Conservation (phyloP, 2,888 invertebrate species). For the Nasonovia ribisnigri region DNA sequence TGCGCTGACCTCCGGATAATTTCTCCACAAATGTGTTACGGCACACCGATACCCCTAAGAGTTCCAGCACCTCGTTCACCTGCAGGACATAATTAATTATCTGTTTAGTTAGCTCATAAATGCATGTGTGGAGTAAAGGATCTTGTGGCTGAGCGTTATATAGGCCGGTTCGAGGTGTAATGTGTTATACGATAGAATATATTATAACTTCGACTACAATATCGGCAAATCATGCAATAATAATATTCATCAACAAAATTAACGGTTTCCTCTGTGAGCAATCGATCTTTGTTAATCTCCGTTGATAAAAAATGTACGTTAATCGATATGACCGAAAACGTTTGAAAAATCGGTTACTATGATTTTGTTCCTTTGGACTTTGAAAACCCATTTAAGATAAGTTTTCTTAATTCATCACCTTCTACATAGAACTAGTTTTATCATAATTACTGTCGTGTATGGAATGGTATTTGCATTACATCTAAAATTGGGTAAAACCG, state of each 20-base stretch:
- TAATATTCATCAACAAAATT: not conserved
- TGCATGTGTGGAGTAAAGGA: not conserved
- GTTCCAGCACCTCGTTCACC: conserved; percentile 82
- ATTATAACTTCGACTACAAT: not conserved
- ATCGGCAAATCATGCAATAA: not conserved
- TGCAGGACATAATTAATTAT: conserved; percentile 69
- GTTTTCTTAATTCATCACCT: too few species aligned
- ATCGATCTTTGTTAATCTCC: too few species aligned
- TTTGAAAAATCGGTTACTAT: too few species aligned
- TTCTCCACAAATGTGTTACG: conserved; percentile 76
- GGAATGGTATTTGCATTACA: too few species aligned
- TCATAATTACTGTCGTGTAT: too few species aligned
- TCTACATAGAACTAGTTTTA: too few species aligned
- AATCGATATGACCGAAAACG: too few species aligned
- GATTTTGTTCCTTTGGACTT: too few species aligned
- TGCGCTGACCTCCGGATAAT: conserved; percentile 84
- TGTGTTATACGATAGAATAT: not conserved
- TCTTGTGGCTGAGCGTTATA: not conserved
- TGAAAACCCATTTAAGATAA: too few species aligned
- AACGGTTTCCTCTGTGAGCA: too few species aligned
- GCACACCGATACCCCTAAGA: conserved; percentile 79
- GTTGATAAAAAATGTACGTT: too few species aligned
- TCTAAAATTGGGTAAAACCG: too few species aligned
- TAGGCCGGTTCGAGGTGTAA: not conserved
- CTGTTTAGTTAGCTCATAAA: not conserved